Evolutionary conservation across 2,888 invertebrate species (phyloP).

Genomic region (Proisotoma minuta): DNA sequence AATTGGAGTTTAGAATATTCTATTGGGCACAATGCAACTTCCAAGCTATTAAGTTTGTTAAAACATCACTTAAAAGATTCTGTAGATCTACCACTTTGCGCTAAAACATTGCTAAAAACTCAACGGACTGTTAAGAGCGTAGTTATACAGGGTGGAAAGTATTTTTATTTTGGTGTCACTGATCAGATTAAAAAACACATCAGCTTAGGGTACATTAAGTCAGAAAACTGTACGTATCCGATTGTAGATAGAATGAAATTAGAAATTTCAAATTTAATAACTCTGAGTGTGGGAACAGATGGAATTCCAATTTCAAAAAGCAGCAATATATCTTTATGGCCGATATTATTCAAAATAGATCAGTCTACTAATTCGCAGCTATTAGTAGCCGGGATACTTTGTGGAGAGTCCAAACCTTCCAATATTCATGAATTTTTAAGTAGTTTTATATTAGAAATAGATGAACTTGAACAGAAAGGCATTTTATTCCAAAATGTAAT

Average conservation of each 20-base stretch:
- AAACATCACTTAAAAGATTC: neutral
- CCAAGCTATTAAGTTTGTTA: constrained; percentile 2
- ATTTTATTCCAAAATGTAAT: neutral
- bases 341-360: constrained; percentile 14
- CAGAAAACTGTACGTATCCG: constrained; percentile 5
- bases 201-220: neutral
- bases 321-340: constrained; percentile 17
- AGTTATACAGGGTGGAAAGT: constrained; percentile 7
- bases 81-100: neutral
- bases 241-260: no score
- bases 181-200: neutral
- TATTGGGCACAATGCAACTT: constrained; percentile 4
- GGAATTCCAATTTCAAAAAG: constrained; percentile 25
- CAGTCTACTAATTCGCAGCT: neutral
- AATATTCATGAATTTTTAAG: constrained; percentile 8
- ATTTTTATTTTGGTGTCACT: constrained; percentile 17
- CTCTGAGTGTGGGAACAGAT: no score
- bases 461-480: constrained; percentile 8
- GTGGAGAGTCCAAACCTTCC: constrained; percentile 18
- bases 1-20: constrained; percentile 13
- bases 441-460: constrained; percentile 10
- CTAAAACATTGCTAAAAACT: constrained; percentile 19
- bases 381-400: constrained; percentile 10
- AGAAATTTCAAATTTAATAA: neutral
- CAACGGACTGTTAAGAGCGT: neutral